A percentile compares a stretch with the other conserved stretches of the same genome.
Conservation (phyloP, 2,113 vertebrate species). For the Nycticebus coucang region DNA sequence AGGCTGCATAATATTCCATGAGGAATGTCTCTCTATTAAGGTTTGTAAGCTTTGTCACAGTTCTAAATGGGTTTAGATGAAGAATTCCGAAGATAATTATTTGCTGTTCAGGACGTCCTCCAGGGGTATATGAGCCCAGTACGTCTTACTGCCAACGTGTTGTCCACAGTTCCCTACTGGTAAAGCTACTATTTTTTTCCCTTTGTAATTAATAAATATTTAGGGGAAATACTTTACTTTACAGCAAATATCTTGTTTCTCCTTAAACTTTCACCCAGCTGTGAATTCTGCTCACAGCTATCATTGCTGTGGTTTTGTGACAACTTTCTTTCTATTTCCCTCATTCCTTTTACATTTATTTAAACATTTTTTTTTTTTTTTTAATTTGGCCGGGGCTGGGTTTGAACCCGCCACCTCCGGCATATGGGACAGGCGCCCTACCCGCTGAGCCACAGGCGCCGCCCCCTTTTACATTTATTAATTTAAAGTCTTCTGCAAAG, state of each 20-base stretch:
- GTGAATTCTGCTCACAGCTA: neutral
- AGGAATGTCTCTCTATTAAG: neutral
- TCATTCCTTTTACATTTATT: neutral
- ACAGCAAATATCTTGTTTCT: neutral
- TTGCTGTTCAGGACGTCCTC: neutral
- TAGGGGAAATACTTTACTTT: neutral
- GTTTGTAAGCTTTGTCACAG: neutral
- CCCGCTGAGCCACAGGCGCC: too few relatives aligned
- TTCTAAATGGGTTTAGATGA: neutral
- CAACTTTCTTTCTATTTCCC: neutral
- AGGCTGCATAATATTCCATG: too few relatives aligned
- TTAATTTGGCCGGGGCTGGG: too few relatives aligned
- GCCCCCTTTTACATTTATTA: neutral
- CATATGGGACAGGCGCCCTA: too few relatives aligned
- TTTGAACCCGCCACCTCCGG: too few relatives aligned
- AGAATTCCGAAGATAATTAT: neutral
- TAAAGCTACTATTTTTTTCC: neutral
- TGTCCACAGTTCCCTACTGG: neutral
- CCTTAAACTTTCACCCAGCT: neutral
- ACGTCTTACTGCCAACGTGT: neutral
- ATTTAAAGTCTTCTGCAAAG: neutral
- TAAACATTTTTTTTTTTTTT: too few relatives aligned
- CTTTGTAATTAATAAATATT: neutral
- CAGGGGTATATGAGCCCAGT: neutral
- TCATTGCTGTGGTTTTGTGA: neutral